phyloP scores from a whole-genome alignment of 2,888 invertebrate species.

The Subacronicta megacephala region DNA sequence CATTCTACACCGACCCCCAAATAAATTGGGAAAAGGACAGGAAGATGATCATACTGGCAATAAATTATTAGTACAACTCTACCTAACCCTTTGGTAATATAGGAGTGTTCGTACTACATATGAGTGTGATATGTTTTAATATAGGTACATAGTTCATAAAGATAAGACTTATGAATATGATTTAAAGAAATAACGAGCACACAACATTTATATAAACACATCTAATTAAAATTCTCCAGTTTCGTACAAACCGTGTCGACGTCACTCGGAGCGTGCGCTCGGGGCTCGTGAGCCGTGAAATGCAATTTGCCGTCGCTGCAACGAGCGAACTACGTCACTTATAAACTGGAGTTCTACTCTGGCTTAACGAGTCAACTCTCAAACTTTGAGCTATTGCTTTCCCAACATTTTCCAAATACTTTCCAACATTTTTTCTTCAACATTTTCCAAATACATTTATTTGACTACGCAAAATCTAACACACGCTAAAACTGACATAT shows the following conservation, averaged over 20 bases:
- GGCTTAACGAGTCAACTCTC: constrained; percentile 6
- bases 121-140: too few species aligned
- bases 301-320: constrained; percentile 75
- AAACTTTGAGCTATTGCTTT: constrained; percentile 12
- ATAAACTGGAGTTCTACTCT: constrained; percentile 27
- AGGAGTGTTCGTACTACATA: too few species aligned
- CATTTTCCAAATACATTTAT: constrained; percentile 11
- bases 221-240: constrained; percentile 35
- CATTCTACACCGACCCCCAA: too few species aligned
- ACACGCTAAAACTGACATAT: too few species aligned
- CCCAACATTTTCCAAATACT: constrained; percentile 4
- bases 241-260: constrained; percentile 32
- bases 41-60: too few species aligned
- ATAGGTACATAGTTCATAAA: background rate
- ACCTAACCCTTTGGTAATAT: too few species aligned
- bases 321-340: constrained; percentile 56
- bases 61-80: too few species aligned
- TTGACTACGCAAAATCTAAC: constrained; percentile 1
- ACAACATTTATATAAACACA: constrained; percentile 22
- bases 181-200: constrained; percentile 12
- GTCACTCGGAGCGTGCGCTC: constrained; percentile 40
- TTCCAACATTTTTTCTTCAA: too few species aligned
- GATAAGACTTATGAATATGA: background rate
- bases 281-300: constrained; percentile 70
- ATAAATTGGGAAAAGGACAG: too few species aligned